Evolutionary conservation across 1,140 invertebrate species (phyloP), one percentile per base, ranked within the genome.

Genomic region (Caenorhabditis inopinata): DNA sequence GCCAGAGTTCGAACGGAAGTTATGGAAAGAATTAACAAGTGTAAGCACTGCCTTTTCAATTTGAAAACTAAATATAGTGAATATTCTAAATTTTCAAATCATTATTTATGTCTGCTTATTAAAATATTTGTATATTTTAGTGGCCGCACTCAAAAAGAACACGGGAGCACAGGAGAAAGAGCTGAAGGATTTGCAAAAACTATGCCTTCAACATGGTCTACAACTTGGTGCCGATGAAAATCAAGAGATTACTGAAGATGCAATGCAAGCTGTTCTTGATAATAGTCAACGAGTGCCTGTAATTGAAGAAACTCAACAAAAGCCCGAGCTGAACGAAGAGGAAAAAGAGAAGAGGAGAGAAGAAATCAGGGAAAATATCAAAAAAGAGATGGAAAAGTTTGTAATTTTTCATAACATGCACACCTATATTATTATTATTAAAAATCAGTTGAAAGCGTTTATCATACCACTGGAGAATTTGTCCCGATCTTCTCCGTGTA

Each of bases 381-480:
- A 53, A 16, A 78, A 68, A n/a, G 76, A 78, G 25, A 58, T 51
- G 49, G 76, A 78, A n/a, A 78, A 62, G 76, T 78, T 7, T 62
- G 76, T 77, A n/a, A n/a, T n/a, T n/a, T n/a, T n/a, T n/a, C n/a
- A n/a, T n/a, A n/a, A n/a, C n/a, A n/a, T n/a, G n/a, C n/a, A n/a
- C n/a, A n/a, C n/a, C n/a, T n/a, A n/a, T n/a, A n/a, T n/a, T n/a
- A n/a, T n/a, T n/a, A n/a, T n/a, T n/a, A n/a, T n/a, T n/a, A n/a
- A n/a, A n/a, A n/a, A n/a, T n/a, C n/a, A n/a, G n/a, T n/a, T n/a
- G n/a, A n/a, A n/a, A n/a, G n/a, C n/a, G n/a, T n/a, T n/a, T n/a
- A n/a, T n/a, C n/a, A n/a, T n/a, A n/a, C n/a, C n/a, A n/a, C n/a
- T n/a, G n/a, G n/a, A n/a, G n/a, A n/a, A n/a, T n/a, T n/a, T n/a